These are phyloP conservation scores for Trypoxylus dichotomus DNA, from an alignment of 1,140 invertebrate species.

Conservation along the genomic window DNA sequence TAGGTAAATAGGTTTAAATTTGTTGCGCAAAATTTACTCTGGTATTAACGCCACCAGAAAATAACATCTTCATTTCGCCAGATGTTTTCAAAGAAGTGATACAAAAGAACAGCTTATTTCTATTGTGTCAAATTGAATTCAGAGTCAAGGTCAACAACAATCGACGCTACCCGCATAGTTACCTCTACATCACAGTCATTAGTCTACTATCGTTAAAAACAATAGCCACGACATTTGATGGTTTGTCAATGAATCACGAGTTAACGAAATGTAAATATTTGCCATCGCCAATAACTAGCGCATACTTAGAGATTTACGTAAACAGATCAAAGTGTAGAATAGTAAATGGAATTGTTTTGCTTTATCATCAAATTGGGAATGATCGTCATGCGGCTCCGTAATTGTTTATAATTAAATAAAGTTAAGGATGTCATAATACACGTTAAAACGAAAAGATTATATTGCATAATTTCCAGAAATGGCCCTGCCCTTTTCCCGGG, in stretches of 20 bases:
- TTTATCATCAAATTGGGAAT: background rate
- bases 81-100: background rate
- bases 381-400: background rate
- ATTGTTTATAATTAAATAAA: background rate
- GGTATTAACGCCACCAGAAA: no score
- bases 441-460: background rate
- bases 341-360: background rate
- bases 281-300: background rate
- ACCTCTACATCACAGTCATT: background rate
- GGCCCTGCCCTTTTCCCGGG: background rate
- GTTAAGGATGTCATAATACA: background rate
- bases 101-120: background rate
- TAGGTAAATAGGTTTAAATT: no score
- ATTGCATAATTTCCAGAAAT: background rate
- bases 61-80: no score
- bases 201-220: background rate
- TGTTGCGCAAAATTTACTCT: no score
- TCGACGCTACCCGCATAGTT: background rate
- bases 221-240: background rate
- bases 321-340: background rate
- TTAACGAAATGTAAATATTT: background rate
- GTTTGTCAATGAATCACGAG: background rate
- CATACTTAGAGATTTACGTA: background rate
- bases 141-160: background rate
- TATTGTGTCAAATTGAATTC: background rate